Conservation (phyloP, 2,797 vertebrate genomes). For the Danio albolineatus region DNA sequence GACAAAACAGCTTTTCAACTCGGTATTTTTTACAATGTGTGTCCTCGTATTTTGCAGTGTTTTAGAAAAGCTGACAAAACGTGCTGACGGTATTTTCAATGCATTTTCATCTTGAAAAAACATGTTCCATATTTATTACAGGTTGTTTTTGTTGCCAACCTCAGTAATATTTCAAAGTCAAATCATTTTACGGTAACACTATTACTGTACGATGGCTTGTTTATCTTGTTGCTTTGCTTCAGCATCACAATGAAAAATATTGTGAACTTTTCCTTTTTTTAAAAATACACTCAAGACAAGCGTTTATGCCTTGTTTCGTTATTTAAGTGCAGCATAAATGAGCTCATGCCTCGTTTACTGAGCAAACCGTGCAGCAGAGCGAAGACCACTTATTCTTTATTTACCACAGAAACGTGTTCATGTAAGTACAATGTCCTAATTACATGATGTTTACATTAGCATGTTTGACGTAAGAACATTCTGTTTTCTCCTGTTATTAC, state of each 20-base stretch:
- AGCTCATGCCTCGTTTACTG: neutral
- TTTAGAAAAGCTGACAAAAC: slow-evolving; percentile 57
- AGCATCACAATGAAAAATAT: slow-evolving; percentile 1
- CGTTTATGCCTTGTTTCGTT: slow-evolving; percentile 13
- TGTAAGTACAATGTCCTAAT: slow-evolving; percentile 13
- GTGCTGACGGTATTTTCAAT: slow-evolving; percentile 19
- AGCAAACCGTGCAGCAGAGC: neutral
- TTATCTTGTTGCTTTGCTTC: slow-evolving; percentile 8
- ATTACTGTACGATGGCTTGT: slow-evolving; percentile 14
- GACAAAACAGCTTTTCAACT: slow-evolving; percentile 63
- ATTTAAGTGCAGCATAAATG: neutral
- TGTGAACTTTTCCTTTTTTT: neutral
- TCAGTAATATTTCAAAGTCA: slow-evolving; percentile 30
- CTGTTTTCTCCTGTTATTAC: neutral
- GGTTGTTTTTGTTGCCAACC: slow-evolving; percentile 42
- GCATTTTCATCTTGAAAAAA: slow-evolving; percentile 37
- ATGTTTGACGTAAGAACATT: slow-evolving; percentile 9
- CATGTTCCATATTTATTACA: slow-evolving; percentile 58
- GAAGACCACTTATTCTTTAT: slow-evolving; percentile 16
- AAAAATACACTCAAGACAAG: slow-evolving; percentile 9
- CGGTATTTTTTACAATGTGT: slow-evolving; percentile 67
- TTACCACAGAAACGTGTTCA: neutral
- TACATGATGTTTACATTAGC: neutral
- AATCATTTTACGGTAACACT: slow-evolving; percentile 34
- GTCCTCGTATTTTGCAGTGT: slow-evolving; percentile 67